Base-by-base conservation (phyloP, 2,113 vertebrate species). In the Rhinogobius similis region DNA sequence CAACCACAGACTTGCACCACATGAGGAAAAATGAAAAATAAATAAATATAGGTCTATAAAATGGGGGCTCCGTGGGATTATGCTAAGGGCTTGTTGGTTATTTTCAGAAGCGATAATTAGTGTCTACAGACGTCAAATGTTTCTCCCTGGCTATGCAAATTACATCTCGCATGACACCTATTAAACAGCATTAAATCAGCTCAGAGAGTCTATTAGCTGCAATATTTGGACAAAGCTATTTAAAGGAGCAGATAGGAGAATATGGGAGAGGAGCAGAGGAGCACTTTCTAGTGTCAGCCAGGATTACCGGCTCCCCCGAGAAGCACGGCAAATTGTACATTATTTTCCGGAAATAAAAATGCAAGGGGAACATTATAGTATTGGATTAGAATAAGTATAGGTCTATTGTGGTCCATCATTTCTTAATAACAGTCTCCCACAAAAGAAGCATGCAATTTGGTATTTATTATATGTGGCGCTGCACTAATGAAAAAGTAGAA, bases 101-200 rank as follows among this genome's bases (percentile, higher is more conserved):
- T 89, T 89, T 87, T 86, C 75, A 78, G 81, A 81, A 59, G 75
- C 74, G 76, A 82, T 86, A 80, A 90, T 89, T 88, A 86, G 70
- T 24, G 21, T 74, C 61, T 53, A 27, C 32, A 46, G 26, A 72
- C 84, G 81, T 87, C 76, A 78, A 56, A 68, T 58, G 79, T 76
- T 75, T 68, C 59, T 80, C 73, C 18, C n/a, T 46, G 27, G 73
- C 75, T 76, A 68, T 61, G 75, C 75, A 84, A 78, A 82, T 79
- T 80, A 72, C 78, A 77, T 77, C 81, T 78, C 71, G 62, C 79
- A 65, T 86, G 84, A 88, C 87, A 83, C 80, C 80, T 77, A 82
- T 85, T 89, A 82, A 81, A 83, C 38, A 10, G 63, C 70, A 82
- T 86, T 76, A 87, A 85, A 85, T 85, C 66, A 65, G 64, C 71